Percentiles rank a stretch among this genome's conserved stretches.
These are phyloP conservation scores for Helicorthomorpha holstii DNA, from an alignment of 1,140 invertebrate species.

Conservation along the genomic window DNA sequence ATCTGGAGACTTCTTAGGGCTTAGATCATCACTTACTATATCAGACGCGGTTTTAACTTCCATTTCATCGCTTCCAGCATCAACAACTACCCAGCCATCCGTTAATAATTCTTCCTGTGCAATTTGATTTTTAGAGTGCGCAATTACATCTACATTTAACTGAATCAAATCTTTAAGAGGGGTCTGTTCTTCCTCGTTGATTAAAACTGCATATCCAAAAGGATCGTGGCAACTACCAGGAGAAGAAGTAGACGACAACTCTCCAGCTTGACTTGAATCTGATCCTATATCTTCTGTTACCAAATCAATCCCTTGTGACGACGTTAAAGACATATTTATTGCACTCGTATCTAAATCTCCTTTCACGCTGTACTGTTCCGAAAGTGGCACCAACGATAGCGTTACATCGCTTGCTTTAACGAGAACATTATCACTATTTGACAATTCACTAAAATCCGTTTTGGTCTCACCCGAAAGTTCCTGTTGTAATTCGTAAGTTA, in stretches of 20 bases:
- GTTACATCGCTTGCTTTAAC: no score
- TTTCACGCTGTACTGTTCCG: no score
- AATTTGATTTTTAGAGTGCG: neutral
- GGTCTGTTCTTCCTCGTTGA: neutral
- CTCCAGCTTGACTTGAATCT: neutral
- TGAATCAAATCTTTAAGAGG: neutral
- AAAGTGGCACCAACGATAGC: no score
- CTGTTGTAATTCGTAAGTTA: no score
- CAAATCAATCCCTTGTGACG: no score
- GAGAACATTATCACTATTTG: no score
- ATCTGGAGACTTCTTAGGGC: neutral
- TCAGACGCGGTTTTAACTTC: neutral
- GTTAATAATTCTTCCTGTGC: no score
- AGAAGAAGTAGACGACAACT: neutral
- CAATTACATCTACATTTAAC: neutral
- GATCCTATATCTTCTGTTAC: neutral
- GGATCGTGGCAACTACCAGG: neutral
- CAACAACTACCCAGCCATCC: neutral
- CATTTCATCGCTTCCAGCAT: neutral
- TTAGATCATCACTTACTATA: neutral
- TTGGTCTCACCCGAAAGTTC: no score
- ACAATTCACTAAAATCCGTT: no score
- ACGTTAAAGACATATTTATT: no score
- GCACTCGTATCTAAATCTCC: no score
- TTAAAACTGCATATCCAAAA: constrained; percentile 1